Percentiles rank a stretch among this genome's conserved stretches.
Conservation (phyloP, 2,797 vertebrate species). For the Phrynocephalus vlangalii region DNA sequence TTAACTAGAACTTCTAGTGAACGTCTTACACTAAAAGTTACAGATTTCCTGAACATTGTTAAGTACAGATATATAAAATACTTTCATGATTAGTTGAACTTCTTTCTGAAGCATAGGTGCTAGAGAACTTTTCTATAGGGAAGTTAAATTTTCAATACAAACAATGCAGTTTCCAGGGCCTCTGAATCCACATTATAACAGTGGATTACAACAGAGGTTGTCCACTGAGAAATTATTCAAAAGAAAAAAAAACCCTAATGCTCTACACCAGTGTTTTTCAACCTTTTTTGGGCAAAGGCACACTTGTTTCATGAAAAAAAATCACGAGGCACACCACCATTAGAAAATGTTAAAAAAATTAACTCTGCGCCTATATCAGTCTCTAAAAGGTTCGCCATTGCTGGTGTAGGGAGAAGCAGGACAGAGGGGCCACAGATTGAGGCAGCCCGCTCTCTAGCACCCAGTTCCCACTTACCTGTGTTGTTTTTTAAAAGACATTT, state of each 20-base stretch:
- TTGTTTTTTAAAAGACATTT: too few species aligned
- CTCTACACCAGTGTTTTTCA: too few species aligned
- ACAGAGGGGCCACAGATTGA: too few species aligned
- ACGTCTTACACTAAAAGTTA: slow-evolving; percentile 35
- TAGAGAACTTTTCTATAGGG: slow-evolving; percentile 61
- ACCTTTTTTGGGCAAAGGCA: too few species aligned
- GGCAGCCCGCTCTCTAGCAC: too few species aligned
- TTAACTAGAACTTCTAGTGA: background rate
- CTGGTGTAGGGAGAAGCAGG: too few species aligned
- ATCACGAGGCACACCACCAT: too few species aligned
- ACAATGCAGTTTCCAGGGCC: slow-evolving; percentile 75
- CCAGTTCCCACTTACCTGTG: too few species aligned
- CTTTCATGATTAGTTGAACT: slow-evolving; percentile 35
- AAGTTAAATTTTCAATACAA: slow-evolving; percentile 74
- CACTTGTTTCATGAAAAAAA: too few species aligned
- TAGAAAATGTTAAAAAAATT: too few species aligned
- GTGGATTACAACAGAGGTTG: slow-evolving; percentile 69
- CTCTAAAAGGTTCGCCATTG: too few species aligned
- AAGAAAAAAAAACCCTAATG: slow-evolving; percentile 58
- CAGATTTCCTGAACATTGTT: background rate
- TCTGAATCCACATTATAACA: slow-evolving; percentile 77
- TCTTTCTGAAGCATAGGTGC: slow-evolving; percentile 52
- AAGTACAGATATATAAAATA: background rate
- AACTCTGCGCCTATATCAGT: too few species aligned
- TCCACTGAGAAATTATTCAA: slow-evolving; percentile 66